Percentiles rank a stretch among this genome's conserved stretches.
Evolutionary conservation across 2,113 vertebrate genomes (phyloP).

Genomic region (Triplophysa dalaica): DNA sequence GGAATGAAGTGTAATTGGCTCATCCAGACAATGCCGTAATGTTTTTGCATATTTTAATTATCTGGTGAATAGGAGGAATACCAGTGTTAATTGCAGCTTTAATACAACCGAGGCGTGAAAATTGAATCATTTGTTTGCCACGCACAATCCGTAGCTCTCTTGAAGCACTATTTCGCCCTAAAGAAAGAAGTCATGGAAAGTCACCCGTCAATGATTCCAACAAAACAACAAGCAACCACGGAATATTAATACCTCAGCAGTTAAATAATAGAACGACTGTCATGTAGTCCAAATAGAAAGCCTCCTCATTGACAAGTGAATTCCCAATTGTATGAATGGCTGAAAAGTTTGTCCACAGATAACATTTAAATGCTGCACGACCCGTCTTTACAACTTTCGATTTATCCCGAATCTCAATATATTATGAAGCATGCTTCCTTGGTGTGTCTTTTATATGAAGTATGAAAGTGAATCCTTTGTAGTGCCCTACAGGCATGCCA

Average conservation of each 20-base stretch:
- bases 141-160: slow-evolving; percentile 7
- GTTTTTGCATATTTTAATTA: slow-evolving; percentile 33
- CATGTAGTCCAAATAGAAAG: slow-evolving; percentile 45
- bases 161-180: slow-evolving; percentile 7
- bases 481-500: slow-evolving; percentile 57
- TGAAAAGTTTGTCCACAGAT: not conserved
- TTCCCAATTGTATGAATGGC: not conserved
- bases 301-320: slow-evolving; percentile 9
- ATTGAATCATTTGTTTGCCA: slow-evolving; percentile 30
- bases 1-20: slow-evolving; percentile 22
- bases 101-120: slow-evolving; percentile 34
- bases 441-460: slow-evolving; percentile 38
- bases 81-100: slow-evolving; percentile 33
- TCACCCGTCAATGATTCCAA: slow-evolving; percentile 21
- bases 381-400: not conserved
- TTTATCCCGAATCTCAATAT: slow-evolving; percentile 1
- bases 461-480: slow-evolving; percentile 55
- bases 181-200: not conserved
- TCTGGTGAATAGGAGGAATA: slow-evolving; percentile 11
- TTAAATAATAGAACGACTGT: not conserved
- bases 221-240: slow-evolving; percentile 13
- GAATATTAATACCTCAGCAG: slow-evolving; percentile 11
- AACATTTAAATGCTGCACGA: not conserved
- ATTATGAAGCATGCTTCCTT: slow-evolving; percentile 10
- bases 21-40: not conserved